A percentile compares a stretch with the other conserved stretches of the same genome.
Conservation (phyloP, 2,113 vertebrate genomes). For the Aldabrachelys gigantea region DNA sequence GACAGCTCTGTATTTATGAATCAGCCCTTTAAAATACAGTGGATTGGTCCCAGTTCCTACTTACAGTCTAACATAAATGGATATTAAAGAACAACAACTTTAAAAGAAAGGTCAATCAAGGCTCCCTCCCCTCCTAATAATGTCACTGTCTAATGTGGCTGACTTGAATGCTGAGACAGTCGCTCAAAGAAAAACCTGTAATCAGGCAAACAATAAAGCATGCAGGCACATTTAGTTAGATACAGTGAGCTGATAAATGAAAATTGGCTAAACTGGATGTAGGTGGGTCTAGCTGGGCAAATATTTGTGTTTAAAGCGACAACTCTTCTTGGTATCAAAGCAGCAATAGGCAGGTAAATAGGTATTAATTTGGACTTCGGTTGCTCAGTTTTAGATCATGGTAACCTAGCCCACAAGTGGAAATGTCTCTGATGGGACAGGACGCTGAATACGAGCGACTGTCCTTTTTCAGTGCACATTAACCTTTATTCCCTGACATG, state of each 20-base stretch:
- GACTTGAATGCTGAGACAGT: too few relatives aligned
- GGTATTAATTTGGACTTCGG: background rate
- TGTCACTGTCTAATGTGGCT: rapidly evolving
- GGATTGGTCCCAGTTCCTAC: background rate
- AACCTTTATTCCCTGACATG: background rate
- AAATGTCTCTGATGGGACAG: background rate
- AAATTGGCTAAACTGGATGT: background rate
- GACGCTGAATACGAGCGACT: background rate
- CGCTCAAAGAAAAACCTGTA: background rate
- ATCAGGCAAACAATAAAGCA: background rate
- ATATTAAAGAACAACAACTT: background rate
- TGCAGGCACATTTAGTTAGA: rapidly evolving
- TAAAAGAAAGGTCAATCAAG: background rate
- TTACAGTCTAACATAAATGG: background rate
- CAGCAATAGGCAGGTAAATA: background rate
- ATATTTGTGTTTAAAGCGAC: background rate
- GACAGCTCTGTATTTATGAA: constrained; percentile 21
- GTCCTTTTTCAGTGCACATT: background rate
- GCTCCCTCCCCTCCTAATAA: background rate
- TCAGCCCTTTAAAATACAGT: background rate
- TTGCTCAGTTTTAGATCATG: background rate
- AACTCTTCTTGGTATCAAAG: background rate
- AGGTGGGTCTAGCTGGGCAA: background rate
- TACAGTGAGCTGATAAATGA: rapidly evolving
- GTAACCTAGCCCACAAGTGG: background rate